Evolutionary conservation across 2,113 vertebrate genomes (phyloP), one percentile per base, ranked within the genome.

Genomic region (Anas platyrhynchos): DNA sequence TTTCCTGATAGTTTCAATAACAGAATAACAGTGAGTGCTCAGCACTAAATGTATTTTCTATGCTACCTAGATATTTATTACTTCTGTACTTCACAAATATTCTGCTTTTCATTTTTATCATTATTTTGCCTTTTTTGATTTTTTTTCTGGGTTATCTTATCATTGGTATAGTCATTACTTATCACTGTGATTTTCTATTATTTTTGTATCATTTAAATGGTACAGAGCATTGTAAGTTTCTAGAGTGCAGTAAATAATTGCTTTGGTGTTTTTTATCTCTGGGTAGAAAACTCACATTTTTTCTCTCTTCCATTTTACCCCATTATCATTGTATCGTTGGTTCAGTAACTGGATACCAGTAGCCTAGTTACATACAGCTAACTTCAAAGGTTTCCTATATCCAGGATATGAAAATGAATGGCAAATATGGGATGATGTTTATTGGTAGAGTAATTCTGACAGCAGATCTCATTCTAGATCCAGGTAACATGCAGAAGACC

Each of bases 321-420:
- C 3, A 2, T 7, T 7, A 36, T 38, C 34, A 32, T 34, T 32
- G 4, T 62, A 34, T 48, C 66, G 16, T 26, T 1, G 0, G 8
- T 72, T 75, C 0, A 0, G 1, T 75, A 78, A 65, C 17, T 34
- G 44, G 9, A 54, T 61, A 25, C 43, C 29, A 55, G 22, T 71
- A 59, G 22, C 52, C 25, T 43, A 10, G 13, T 17, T 82, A 26
- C 32, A 29, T 71, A 48, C 16, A 27, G n/a, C 29, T 65, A 52
- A 50, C 29, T 58, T 90, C 80, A 74, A n/a, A 52, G 36, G 73
- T 81, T 86, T 74, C 12, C 43, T 72, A 6, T 38, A 22, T 50
- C 67, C 22, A 43, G 22, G 16, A 16, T 22, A 77, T 31, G 75
- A 83, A 88, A 74, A 56, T 3, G 15, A 67, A 55, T 43, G 20